Percentiles rank a stretch among this genome's conserved stretches.
Evolutionary conservation across 2,113 vertebrate species (phyloP).

Genomic region (Phylloscopus trochiloides): DNA sequence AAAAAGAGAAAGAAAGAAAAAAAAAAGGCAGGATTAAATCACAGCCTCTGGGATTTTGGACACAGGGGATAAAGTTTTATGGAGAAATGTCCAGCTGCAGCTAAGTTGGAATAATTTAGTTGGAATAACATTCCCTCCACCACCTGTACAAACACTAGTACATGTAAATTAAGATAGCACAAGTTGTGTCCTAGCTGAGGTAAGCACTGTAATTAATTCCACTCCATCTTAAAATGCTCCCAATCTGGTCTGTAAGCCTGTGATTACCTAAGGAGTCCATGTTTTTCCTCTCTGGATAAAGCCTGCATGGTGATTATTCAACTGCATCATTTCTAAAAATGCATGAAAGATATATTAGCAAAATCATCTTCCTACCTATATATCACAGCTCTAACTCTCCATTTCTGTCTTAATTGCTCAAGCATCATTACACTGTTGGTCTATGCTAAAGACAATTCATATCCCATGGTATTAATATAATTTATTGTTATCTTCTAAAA

Average conservation of each 20-base stretch:
- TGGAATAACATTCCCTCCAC: background rate
- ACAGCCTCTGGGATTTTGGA: background rate
- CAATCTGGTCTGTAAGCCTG: background rate
- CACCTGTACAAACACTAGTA: background rate
- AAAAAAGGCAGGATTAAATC: background rate
- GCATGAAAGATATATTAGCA: background rate
- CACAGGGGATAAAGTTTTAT: background rate
- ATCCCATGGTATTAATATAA: background rate
- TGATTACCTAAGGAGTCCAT: background rate
- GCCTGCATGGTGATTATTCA: fast-evolving
- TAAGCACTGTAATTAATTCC: background rate
- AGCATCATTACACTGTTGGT: background rate
- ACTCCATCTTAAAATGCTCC: background rate
- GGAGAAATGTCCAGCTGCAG: background rate
- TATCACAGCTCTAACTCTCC: background rate
- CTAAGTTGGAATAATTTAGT: background rate
- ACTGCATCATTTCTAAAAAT: background rate
- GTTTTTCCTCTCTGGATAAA: background rate
- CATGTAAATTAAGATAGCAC: background rate
- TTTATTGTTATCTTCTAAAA: background rate
- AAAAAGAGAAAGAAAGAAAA: fast-evolving
- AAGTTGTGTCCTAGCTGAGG: background rate
- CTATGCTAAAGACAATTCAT: background rate
- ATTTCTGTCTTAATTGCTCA: background rate
- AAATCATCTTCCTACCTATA: background rate